Percentiles rank a stretch among this genome's conserved stretches.
Evolutionary conservation across 2,113 vertebrate species (phyloP).

Genomic region (Nansenia antarctica): DNA sequence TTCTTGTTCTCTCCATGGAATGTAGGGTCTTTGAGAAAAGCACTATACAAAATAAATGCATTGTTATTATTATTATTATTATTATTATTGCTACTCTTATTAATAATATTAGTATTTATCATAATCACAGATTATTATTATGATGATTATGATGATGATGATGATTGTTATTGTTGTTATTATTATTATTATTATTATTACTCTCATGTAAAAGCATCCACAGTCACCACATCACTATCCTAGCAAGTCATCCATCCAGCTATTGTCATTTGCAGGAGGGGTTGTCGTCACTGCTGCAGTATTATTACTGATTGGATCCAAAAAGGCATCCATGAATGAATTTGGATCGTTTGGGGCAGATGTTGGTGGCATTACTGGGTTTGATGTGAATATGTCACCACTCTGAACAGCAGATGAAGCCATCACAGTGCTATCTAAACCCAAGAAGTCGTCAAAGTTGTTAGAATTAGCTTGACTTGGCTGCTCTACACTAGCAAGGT

Average conservation of each 20-base stretch:
- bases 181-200: too few species aligned
- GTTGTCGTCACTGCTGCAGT: conserved; percentile 33
- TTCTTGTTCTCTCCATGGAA: too few species aligned
- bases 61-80: too few species aligned
- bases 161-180: too few species aligned
- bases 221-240: conserved; percentile 43
- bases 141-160: too few species aligned
- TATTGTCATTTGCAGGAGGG: conserved; percentile 29
- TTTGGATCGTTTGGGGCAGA: conserved; percentile 17
- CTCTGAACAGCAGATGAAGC: conserved; percentile 17
- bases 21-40: too few species aligned
- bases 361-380: conserved; percentile 15
- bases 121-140: too few species aligned
- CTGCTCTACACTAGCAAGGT: not conserved
- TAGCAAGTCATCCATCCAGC: conserved; percentile 74
- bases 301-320: conserved; percentile 29
- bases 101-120: too few species aligned
- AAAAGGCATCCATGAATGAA: conserved; percentile 31
- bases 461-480: conserved; percentile 11
- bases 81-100: too few species aligned
- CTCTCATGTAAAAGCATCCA: not conserved
- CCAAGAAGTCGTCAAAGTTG: conserved; percentile 42
- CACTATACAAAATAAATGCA: too few species aligned
- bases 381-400: conserved; percentile 49
- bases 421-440: conserved; percentile 20